Percentiles rank a stretch among this genome's conserved stretches.
phyloP scores from a whole-genome alignment of 2,797 vertebrate genomes.

The Oceanodroma leucorhoa region DNA sequence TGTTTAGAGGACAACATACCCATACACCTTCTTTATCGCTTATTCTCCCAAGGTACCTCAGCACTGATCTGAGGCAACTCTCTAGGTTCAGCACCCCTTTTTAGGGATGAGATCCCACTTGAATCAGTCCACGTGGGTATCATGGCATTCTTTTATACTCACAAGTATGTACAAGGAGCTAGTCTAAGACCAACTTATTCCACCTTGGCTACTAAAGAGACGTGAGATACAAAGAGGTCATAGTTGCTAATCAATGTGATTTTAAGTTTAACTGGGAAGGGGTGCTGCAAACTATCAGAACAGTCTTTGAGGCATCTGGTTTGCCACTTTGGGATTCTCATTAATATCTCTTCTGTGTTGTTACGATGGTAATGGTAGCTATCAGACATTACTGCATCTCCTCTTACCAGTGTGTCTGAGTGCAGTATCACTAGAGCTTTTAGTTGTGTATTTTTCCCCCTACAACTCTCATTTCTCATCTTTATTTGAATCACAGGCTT shows the following conservation, averaged over 20 bases:
- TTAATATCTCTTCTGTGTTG: background rate
- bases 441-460: conserved; percentile 19
- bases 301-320: background rate
- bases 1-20: background rate
- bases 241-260: background rate
- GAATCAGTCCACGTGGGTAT: background rate
- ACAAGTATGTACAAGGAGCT: background rate
- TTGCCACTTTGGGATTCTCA: background rate
- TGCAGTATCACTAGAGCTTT: conserved; percentile 19
- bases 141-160: background rate
- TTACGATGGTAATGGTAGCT: background rate
- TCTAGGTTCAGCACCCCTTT: background rate
- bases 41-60: background rate
- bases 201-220: background rate
- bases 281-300: background rate
- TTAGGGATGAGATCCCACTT: background rate
- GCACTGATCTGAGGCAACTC: background rate
- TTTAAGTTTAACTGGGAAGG: background rate
- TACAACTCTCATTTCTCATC: conserved; percentile 47
- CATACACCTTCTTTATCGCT: background rate
- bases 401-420: background rate
- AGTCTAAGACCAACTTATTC: background rate
- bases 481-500: conserved; percentile 55
- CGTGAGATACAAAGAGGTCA: background rate
- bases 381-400: conserved; percentile 20